Evolutionary conservation across 2,888 invertebrate genomes (phyloP).

Genomic region (Monoplex corrugatus): DNA sequence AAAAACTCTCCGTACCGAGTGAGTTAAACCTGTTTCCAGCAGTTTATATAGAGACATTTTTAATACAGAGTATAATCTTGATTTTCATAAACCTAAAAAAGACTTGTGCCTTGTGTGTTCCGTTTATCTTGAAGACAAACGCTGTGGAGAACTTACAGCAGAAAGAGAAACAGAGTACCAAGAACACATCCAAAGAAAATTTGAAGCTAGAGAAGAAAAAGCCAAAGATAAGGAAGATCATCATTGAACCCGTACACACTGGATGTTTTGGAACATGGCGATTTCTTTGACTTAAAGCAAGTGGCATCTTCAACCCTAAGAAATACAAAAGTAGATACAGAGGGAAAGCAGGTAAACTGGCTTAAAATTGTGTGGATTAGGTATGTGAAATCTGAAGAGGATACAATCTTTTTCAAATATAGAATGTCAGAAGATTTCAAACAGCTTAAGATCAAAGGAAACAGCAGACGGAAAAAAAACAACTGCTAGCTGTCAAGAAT

Average conservation of each 20-base stretch:
- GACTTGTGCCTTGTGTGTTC: background rate
- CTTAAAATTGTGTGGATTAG: constrained; percentile 28
- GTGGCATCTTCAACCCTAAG: constrained; percentile 14
- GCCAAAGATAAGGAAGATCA: constrained; percentile 15
- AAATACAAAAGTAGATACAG: constrained; percentile 10
- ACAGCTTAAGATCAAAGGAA: constrained; percentile 20
- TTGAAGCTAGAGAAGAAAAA: constrained; percentile 15
- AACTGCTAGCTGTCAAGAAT: background rate
- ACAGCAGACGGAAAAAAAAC: background rate
- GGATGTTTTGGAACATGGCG: background rate
- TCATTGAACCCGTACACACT: background rate
- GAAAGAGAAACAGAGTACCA: constrained; percentile 13
- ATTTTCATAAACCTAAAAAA: constrained; percentile 28
- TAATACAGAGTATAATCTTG: constrained; percentile 17
- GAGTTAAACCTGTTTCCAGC: constrained; percentile 12
- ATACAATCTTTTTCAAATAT: constrained; percentile 21
- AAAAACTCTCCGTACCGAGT: too few relatives aligned
- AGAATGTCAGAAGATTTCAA: constrained; percentile 25
- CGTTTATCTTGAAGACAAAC: background rate
- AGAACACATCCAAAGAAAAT: constrained; percentile 11
- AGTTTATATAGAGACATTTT: background rate
- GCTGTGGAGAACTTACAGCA: background rate
- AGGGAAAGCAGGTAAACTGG: constrained; percentile 18
- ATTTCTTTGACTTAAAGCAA: constrained; percentile 23
- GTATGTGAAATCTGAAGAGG: constrained; percentile 29